Conservation (phyloP, 2,888 invertebrate genomes). For the Cecidostiba fungosa region DNA sequence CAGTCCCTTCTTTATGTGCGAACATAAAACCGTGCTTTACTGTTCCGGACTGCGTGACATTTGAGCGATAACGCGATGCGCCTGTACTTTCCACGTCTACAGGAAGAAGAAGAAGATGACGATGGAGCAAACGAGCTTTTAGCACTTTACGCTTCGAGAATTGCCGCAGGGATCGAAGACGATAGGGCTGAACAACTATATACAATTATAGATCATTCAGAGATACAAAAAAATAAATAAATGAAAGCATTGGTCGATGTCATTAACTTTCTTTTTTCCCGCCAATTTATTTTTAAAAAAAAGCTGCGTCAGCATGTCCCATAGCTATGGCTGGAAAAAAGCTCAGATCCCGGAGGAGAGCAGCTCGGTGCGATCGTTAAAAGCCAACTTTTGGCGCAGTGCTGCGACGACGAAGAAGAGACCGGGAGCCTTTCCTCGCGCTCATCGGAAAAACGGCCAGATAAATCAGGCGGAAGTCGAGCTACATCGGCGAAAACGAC, state of each 20-base stretch:
- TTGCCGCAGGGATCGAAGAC: neutral
- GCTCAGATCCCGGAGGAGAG: neutral
- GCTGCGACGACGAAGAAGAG: neutral
- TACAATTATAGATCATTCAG: neutral
- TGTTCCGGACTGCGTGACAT: conserved; percentile 15
- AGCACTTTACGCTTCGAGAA: conserved; percentile 2
- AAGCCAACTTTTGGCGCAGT: conserved; percentile 54
- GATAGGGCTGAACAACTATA: neutral
- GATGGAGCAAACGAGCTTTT: conserved; percentile 3
- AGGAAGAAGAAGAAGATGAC: neutral
- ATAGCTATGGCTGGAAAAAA: neutral
- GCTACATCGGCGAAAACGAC: neutral
- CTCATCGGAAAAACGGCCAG: conserved; percentile 42
- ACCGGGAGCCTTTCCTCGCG: neutral
- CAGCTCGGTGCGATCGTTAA: conserved; percentile 31
- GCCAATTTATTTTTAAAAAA: neutral
- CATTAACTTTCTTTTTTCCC: too few relatives aligned
- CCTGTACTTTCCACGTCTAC: neutral
- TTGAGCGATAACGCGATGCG: neutral
- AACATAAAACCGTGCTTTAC: conserved; percentile 21
- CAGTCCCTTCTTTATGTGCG: conserved; percentile 25
- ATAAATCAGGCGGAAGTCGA: conserved; percentile 51
- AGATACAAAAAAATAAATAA: neutral
- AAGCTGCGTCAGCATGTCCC: conserved; percentile 1
- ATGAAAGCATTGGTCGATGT: neutral